Evolutionary conservation across 2,888 invertebrate species (phyloP), one percentile per base, ranked within the genome.

Genomic region (Leptarthrus brevirostris): DNA sequence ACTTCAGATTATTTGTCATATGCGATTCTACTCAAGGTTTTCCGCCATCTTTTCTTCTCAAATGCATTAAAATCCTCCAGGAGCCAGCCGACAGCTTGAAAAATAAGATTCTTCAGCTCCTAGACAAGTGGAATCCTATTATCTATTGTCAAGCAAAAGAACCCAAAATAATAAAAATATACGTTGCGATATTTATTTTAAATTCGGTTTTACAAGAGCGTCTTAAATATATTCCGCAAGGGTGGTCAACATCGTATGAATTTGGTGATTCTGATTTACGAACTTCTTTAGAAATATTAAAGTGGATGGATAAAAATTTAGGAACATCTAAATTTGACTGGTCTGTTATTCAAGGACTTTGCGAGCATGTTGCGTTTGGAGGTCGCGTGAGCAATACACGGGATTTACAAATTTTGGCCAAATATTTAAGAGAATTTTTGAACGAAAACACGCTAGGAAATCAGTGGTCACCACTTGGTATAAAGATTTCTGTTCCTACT

Each of bases 181-280:
- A 93, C 73, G 90, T 98, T 79, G 90, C 93, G 4, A 86, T 97
- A 14, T 92, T 96, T 76, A 93, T 94, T 88, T 87, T 95, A 73
- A 97, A 98, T 83, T 96, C 98, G 0, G 87, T 97, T 12, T 87
- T 96, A 69, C 93, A 94, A 83, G 98, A 99, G 85, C 88, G 99
- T 47, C 88, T 98, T 74, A 93, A 92, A 69, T 98, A 92, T 83
- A 93, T 97, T 79, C 97, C 97, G 0, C 94, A 95, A 87, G 91
- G 95, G 0, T 96, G 96, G 96, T 92, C 92, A 0, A 93, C 92
- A 81, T 90, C 90, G 81, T 96, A 97, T 84, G 95, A 96, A 81
- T 96, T 96, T 85, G 92, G 91, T 69, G 91, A 92, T 79, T 88
- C 92, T 0, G 96, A 96, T 83, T 86, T 95, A 1, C 87, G 90